These are phyloP conservation scores for Gopherus flavomarginatus DNA, from an alignment of 2,113 vertebrate species.

Conservation along the genomic window DNA sequence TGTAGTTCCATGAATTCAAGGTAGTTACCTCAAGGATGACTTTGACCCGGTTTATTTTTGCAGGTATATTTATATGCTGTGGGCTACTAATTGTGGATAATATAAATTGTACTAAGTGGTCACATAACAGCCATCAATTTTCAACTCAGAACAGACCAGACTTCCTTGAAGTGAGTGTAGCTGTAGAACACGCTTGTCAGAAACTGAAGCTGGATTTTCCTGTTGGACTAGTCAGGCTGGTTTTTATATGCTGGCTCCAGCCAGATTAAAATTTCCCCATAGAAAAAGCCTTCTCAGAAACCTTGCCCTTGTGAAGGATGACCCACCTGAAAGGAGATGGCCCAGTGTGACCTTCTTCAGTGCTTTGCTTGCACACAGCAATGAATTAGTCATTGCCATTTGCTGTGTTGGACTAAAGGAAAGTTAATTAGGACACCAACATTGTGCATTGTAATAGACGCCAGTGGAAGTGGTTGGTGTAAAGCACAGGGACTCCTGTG, in stretches of 20 bases:
- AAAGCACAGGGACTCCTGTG: background rate
- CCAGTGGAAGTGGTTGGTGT: background rate
- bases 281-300: background rate
- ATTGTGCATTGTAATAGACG: background rate
- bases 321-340: background rate
- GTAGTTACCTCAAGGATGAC: background rate
- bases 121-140: background rate
- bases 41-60: background rate
- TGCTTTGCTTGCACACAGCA: background rate
- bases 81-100: fast-evolving
- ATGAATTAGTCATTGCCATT: background rate
- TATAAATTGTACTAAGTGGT: background rate
- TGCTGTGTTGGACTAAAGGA: background rate
- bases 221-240: background rate
- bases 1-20: background rate
- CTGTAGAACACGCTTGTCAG: background rate
- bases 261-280: background rate
- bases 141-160: background rate
- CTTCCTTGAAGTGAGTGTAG: background rate
- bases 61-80: background rate
- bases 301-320: background rate
- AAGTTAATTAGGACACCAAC: fast-evolving
- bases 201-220: background rate
- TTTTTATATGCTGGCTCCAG: background rate
- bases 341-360: background rate